Evolutionary conservation across 2,797 vertebrate species (phyloP).

Genomic region (Balearica regulorum): DNA sequence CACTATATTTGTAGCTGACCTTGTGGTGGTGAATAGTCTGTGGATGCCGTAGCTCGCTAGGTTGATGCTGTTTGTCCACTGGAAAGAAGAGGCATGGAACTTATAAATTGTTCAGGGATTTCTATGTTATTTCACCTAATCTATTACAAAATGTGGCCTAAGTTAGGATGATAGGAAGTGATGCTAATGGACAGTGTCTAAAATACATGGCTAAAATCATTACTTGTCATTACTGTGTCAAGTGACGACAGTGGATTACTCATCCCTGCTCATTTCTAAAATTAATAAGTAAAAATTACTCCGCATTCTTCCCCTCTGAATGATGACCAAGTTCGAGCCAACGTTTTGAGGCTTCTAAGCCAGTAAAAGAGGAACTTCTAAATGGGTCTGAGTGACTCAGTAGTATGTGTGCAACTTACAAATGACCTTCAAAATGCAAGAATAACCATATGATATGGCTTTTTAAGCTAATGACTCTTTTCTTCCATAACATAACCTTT

Average conservation of each 20-base stretch:
- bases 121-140: not conserved
- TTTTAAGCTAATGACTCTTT: not conserved
- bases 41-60: not conserved
- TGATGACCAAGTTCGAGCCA: not conserved
- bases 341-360: not conserved
- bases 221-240: not conserved
- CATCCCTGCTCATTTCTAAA: not conserved
- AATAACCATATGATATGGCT: not conserved
- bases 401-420: not conserved
- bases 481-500: not conserved
- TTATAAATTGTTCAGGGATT: not conserved
- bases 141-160: not conserved
- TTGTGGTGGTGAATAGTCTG: not conserved
- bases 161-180: not conserved
- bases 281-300: not conserved
- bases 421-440: not conserved
- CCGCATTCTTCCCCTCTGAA: not conserved
- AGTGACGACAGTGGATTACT: not conserved
- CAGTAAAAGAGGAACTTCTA: not conserved
- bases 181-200: not conserved
- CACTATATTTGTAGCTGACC: not conserved
- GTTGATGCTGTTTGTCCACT: not conserved
- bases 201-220: not conserved
- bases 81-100: not conserved
- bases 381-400: not conserved